phyloP scores from a whole-genome alignment of 2,113 vertebrate genomes.

The Todiramphus saurophagus region DNA sequence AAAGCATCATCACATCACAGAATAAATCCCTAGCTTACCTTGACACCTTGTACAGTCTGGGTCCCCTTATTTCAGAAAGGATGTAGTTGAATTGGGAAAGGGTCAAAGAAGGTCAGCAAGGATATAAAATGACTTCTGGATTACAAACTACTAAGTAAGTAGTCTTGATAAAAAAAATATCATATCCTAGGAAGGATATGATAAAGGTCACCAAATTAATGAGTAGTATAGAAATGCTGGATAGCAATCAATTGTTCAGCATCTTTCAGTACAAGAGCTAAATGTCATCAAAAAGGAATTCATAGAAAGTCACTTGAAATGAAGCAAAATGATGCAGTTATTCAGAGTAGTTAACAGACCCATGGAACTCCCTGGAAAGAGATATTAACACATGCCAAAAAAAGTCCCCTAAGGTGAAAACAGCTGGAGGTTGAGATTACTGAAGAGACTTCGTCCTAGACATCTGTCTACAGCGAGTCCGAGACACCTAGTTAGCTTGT shows the following conservation, averaged over 20 bases:
- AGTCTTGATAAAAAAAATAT: neutral
- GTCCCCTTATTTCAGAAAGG: neutral
- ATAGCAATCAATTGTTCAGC: neutral
- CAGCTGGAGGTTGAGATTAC: neutral
- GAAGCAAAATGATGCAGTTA: neutral
- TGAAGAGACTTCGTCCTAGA: neutral
- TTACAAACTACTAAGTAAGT: neutral
- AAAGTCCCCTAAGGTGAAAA: neutral
- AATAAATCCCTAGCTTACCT: neutral
- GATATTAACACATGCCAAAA: neutral
- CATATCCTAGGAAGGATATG: neutral
- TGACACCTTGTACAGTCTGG: neutral
- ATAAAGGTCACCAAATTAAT: neutral
- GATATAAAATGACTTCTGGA: neutral
- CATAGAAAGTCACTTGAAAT: neutral
- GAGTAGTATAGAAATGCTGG: neutral
- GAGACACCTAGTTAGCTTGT: neutral
- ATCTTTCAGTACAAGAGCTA: neutral
- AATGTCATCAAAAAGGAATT: neutral
- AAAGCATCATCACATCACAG: neutral
- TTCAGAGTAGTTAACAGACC: neutral
- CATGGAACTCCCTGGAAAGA: neutral
- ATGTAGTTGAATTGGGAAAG: neutral
- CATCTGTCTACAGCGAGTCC: neutral
- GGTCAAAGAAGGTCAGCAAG: neutral